A percentile compares a stretch with the other conserved stretches of the same genome.
phyloP scores from a whole-genome alignment of 2,888 invertebrate genomes.

The Tachina fera region DNA sequence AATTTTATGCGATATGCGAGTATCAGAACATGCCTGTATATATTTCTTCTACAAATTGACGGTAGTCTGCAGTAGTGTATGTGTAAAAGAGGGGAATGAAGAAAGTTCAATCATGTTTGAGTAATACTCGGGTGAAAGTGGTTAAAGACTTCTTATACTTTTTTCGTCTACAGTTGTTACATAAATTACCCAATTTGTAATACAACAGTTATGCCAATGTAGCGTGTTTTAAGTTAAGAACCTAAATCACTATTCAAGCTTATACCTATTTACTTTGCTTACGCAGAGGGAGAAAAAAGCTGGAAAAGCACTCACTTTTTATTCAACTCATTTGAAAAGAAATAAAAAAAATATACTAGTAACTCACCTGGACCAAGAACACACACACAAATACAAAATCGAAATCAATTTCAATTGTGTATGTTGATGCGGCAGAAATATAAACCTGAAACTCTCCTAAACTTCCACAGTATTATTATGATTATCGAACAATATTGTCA shows the following conservation, averaged over 20 bases:
- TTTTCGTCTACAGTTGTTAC: no score
- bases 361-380: constrained; percentile 60
- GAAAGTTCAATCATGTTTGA: no score
- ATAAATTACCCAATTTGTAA: no score
- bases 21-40: no score
- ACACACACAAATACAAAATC: constrained; percentile 27
- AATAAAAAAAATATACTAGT: constrained; percentile 12
- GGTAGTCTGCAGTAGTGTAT: no score
- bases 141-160: no score
- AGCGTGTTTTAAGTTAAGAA: not conserved
- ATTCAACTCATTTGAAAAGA: constrained; percentile 5
- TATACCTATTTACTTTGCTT: constrained; percentile 20
- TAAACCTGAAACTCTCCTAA: constrained; percentile 49
- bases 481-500: constrained; percentile 54
- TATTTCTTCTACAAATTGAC: no score
- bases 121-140: no score
- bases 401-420: constrained; percentile 4
- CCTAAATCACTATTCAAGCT: not conserved
- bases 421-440: not conserved
- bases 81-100: no score
- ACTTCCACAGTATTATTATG: constrained; percentile 22
- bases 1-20: no score
- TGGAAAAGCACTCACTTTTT: constrained; percentile 27
- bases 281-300: not conserved
- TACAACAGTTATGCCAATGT: not conserved